Evolutionary conservation across 2,888 invertebrate species (phyloP).

Genomic region (Acronicta alni): DNA sequence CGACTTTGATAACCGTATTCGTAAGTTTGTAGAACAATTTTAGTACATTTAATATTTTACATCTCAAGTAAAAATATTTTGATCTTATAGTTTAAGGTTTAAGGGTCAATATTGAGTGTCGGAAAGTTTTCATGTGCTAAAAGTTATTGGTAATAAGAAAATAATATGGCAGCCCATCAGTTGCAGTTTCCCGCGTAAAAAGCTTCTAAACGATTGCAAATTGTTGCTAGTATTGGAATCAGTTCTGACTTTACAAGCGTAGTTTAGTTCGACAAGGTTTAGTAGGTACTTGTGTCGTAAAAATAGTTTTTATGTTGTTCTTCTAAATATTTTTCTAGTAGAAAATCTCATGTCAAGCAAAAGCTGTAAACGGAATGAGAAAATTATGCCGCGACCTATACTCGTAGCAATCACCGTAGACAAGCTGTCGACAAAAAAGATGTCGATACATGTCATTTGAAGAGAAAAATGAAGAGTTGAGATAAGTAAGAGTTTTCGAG

Average conservation of each 20-base stretch:
- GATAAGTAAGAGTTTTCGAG: too few relatives aligned
- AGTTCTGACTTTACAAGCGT: slow-evolving; percentile 23
- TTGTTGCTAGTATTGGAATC: slow-evolving; percentile 53
- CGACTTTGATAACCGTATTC: slow-evolving; percentile 35
- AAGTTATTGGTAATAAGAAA: slow-evolving; percentile 43
- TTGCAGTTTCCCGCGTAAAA: slow-evolving; percentile 62
- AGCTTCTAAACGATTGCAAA: slow-evolving; percentile 68
- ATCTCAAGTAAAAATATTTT: slow-evolving; percentile 5
- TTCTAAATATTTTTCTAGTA: background rate
- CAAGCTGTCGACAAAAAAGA: too few relatives aligned
- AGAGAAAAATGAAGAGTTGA: too few relatives aligned
- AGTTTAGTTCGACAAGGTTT: slow-evolving; percentile 22
- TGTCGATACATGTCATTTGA: too few relatives aligned
- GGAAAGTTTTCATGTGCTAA: slow-evolving; percentile 4
- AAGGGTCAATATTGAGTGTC: slow-evolving; percentile 17
- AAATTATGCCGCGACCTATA: too few relatives aligned
- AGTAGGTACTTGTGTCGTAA: too few relatives aligned
- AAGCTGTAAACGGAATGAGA: too few relatives aligned
- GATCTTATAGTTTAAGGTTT: background rate
- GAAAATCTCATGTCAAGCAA: too few relatives aligned
- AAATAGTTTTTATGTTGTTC: background rate
- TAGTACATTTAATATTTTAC: slow-evolving; percentile 12
- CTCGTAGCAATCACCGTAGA: too few relatives aligned
- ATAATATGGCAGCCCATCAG: slow-evolving; percentile 55
- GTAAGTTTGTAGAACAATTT: slow-evolving; percentile 42